Percentiles rank a stretch among this genome's conserved stretches.
Conservation (phyloP, 2,888 invertebrate species). For the Plebejus melissa region DNA sequence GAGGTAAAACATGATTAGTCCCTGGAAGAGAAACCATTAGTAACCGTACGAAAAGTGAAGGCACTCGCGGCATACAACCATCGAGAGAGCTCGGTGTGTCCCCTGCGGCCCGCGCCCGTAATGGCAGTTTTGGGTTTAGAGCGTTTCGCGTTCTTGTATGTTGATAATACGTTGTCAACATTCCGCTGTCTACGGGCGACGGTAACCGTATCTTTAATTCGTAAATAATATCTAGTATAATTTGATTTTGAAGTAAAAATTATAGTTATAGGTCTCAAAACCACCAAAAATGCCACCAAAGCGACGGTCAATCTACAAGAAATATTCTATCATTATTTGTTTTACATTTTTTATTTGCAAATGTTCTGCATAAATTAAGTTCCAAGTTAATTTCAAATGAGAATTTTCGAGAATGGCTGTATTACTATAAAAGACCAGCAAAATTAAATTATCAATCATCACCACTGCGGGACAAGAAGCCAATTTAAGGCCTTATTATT, state of each 20-base stretch:
- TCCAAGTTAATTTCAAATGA: not conserved
- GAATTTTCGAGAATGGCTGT: not conserved
- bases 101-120: no score
- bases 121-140: not conserved
- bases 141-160: not conserved
- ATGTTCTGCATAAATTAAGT: not conserved
- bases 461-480: not conserved
- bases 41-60: conserved; percentile 41
- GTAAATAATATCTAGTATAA: not conserved
- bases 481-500: not conserved
- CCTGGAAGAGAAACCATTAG: conserved; percentile 56
- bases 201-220: not conserved
- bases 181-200: not conserved
- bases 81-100: not conserved
- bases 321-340: not conserved
- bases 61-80: conserved; percentile 29
- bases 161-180: not conserved
- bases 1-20: conserved; percentile 52
- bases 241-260: not conserved
- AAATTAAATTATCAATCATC: not conserved
- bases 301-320: not conserved
- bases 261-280: not conserved
- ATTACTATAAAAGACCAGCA: not conserved
- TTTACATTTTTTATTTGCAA: not conserved
- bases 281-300: not conserved